Conservation (phyloP, 2,888 invertebrate genomes). For the Oxystoma pomonae region DNA sequence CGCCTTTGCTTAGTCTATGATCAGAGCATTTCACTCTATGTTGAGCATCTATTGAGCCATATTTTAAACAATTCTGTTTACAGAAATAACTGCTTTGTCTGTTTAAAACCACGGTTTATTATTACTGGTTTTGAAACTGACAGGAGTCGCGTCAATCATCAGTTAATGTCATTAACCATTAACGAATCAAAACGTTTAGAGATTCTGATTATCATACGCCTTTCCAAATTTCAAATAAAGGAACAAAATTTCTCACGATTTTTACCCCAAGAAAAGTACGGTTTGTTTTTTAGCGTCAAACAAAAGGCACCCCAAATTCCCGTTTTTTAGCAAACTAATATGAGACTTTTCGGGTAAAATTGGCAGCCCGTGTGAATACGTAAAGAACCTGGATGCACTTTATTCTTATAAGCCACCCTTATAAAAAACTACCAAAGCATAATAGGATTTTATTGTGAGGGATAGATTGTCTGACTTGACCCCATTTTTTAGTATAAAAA, state of each 20-base stretch:
- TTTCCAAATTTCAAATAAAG: not conserved
- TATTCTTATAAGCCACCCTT: not conserved
- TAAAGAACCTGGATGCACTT: not conserved
- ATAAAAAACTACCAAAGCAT: constrained; percentile 31
- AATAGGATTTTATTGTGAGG: constrained; percentile 15
- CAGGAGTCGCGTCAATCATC: too few relatives aligned
- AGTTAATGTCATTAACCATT: too few relatives aligned
- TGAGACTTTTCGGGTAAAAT: constrained; percentile 42
- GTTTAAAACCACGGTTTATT: too few relatives aligned
- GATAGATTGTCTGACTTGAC: constrained; percentile 31
- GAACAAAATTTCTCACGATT: not conserved
- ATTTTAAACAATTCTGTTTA: too few relatives aligned
- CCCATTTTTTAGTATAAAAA: constrained; percentile 38
- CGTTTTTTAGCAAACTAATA: constrained; percentile 30
- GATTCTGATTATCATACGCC: not conserved
- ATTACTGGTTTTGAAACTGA: too few relatives aligned
- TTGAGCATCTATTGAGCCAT: too few relatives aligned
- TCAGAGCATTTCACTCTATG: too few relatives aligned
- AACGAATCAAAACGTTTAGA: too few relatives aligned
- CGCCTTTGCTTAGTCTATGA: too few relatives aligned
- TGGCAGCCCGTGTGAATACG: constrained; percentile 17
- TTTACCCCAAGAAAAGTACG: constrained; percentile 1
- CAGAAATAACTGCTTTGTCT: too few relatives aligned
- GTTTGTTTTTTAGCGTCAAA: not conserved
- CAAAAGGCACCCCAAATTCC: constrained; percentile 3